Conservation (phyloP, 2,888 invertebrate species). For the Synanthedon vespiformis region DNA sequence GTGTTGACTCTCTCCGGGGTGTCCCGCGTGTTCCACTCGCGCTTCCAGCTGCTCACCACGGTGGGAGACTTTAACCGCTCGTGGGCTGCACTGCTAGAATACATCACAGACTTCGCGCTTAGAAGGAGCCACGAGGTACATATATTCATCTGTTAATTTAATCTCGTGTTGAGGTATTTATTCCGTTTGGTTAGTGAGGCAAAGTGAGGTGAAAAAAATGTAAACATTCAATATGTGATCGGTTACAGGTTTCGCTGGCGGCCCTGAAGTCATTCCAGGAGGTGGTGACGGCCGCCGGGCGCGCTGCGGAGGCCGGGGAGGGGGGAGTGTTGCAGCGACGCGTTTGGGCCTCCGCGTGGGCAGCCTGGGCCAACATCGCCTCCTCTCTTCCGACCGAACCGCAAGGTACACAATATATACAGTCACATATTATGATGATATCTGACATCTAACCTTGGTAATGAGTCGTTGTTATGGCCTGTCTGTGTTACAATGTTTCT, state of each 20-base stretch:
- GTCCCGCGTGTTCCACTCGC: slow-evolving; percentile 92
- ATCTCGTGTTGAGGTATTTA: neutral
- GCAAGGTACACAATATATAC: neutral
- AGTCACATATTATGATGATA: no score
- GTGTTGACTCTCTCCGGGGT: slow-evolving; percentile 92
- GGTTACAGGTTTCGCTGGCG: slow-evolving; percentile 82
- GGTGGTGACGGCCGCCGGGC: slow-evolving; percentile 82
- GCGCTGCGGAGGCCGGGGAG: slow-evolving; percentile 76
- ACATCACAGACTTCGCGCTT: slow-evolving; percentile 92
- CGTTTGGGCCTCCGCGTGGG: slow-evolving; percentile 88
- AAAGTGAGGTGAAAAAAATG: neutral
- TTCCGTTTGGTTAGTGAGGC: neutral
- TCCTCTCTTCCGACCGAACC: slow-evolving; percentile 27
- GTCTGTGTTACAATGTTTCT: no score
- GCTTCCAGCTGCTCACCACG: slow-evolving; percentile 84
- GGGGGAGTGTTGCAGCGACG: slow-evolving; percentile 50
- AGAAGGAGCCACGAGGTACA: slow-evolving; percentile 91
- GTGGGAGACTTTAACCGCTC: slow-evolving; percentile 93
- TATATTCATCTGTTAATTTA: no score
- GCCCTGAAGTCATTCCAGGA: slow-evolving; percentile 98
- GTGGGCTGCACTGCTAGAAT: slow-evolving; percentile 93
- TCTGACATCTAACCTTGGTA: no score
- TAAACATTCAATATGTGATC: no score
- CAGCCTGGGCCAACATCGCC: slow-evolving; percentile 90
- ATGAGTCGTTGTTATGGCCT: no score